These are phyloP conservation scores for Apeira syringaria DNA, from an alignment of 2,888 invertebrate genomes.

Conservation along the genomic window DNA sequence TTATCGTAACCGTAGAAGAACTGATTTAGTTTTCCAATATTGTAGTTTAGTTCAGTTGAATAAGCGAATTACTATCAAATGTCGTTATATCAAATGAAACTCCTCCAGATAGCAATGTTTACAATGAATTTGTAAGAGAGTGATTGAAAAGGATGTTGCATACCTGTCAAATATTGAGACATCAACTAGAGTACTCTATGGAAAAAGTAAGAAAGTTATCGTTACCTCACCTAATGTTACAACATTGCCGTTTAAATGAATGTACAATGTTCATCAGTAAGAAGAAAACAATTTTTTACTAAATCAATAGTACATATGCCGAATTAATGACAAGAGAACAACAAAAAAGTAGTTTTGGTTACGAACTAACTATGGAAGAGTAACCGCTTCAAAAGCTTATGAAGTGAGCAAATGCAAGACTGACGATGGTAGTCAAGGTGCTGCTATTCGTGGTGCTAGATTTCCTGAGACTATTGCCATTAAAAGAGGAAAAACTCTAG, in stretches of 20 bases:
- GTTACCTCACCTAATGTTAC: too few relatives aligned
- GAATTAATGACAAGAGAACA: not conserved
- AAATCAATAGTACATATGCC: not conserved
- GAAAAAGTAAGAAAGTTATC: too few relatives aligned
- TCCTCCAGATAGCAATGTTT: not conserved
- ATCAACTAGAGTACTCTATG: too few relatives aligned
- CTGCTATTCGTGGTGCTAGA: constrained; percentile 12
- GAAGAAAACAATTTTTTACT: not conserved
- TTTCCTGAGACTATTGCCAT: constrained; percentile 14
- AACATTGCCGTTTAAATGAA: not conserved
- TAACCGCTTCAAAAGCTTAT: constrained; percentile 29
- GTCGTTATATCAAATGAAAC: not conserved
- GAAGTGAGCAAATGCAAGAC: constrained; percentile 19
- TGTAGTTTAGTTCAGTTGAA: too few relatives aligned
- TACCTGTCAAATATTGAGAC: too few relatives aligned
- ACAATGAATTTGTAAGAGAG: too few relatives aligned
- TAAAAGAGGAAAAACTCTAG: constrained; percentile 14
- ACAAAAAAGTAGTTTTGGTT: constrained; percentile 11
- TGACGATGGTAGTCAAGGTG: constrained; percentile 3
- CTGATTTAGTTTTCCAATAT: too few relatives aligned
- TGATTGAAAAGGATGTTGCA: too few relatives aligned
- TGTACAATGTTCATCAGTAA: not conserved
- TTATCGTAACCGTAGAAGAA: too few relatives aligned
- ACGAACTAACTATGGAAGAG: constrained; percentile 29
- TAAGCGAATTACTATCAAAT: not conserved